A percentile compares a stretch with the other conserved stretches of the same genome.
These are phyloP conservation scores for Bubo scandiacus DNA, from an alignment of 2,113 vertebrate species.

Conservation along the genomic window DNA sequence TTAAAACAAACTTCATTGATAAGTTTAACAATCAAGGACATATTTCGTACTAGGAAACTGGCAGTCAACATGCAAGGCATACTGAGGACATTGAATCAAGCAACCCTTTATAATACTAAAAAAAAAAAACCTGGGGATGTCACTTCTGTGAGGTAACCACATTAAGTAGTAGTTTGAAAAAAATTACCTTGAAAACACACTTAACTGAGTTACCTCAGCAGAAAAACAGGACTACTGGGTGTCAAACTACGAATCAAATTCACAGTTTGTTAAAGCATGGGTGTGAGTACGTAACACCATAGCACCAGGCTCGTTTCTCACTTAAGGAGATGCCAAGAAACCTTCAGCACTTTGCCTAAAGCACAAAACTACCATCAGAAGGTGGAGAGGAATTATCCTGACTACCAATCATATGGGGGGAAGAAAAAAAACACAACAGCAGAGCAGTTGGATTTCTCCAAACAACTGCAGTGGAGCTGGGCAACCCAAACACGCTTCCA, in stretches of 20 bases:
- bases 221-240: background rate
- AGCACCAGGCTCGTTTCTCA: background rate
- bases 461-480: background rate
- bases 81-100: background rate
- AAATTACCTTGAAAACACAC: background rate
- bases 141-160: background rate
- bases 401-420: too few species aligned
- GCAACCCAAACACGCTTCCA: background rate
- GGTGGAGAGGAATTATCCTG: too few species aligned
- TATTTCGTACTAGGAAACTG: background rate
- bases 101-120: too few species aligned
- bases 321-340: background rate
- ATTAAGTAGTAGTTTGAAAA: background rate
- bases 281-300: fast-evolving
- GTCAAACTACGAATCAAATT: background rate
- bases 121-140: too few species aligned
- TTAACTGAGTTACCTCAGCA: background rate
- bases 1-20: background rate
- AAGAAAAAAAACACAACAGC: background rate
- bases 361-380: background rate
- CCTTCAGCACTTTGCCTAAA: background rate
- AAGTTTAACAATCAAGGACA: background rate
- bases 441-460: background rate
- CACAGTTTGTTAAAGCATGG: background rate
- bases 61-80: background rate